Conservation (phyloP, 2,888 invertebrate genomes). For the Artemia sinica region DNA sequence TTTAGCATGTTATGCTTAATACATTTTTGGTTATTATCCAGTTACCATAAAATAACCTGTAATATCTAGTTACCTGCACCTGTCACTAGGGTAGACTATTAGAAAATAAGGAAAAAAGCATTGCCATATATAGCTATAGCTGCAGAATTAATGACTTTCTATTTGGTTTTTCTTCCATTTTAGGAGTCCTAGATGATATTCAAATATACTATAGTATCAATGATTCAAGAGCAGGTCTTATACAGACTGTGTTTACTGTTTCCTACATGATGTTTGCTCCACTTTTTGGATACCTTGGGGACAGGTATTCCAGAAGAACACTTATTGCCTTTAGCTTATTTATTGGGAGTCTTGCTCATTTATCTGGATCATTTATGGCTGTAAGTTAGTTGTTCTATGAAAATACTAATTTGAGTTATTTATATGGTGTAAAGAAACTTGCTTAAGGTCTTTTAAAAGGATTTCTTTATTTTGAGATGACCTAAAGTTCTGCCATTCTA, state of each 20-base stretch:
- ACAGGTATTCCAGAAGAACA: conserved; percentile 70
- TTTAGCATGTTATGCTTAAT: too few species aligned
- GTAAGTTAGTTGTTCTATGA: neutral
- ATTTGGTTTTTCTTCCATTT: conserved; percentile 20
- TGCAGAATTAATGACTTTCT: too few species aligned
- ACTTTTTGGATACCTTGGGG: conserved; percentile 84
- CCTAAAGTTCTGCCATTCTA: too few species aligned
- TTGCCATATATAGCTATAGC: too few species aligned
- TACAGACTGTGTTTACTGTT: conserved; percentile 85
- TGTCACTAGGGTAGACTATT: too few species aligned
- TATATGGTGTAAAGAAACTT: neutral
- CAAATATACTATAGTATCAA: conserved; percentile 51
- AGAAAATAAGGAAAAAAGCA: too few species aligned
- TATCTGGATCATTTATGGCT: conserved; percentile 23
- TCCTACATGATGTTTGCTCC: conserved; percentile 97
- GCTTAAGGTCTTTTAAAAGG: neutral
- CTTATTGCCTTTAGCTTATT: conserved; percentile 54
- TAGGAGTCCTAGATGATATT: conserved; percentile 70
- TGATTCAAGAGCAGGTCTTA: conserved; percentile 62
- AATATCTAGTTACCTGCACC: too few species aligned
- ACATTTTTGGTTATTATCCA: too few species aligned
- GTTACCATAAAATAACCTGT: too few species aligned
- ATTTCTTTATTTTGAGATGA: too few species aligned
- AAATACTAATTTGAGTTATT: neutral
- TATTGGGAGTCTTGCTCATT: conserved; percentile 19